Percentiles rank a stretch among this genome's conserved stretches.
These are phyloP conservation scores for Hybognathus amarus DNA, from an alignment of 2,797 vertebrate species.

Conservation along the genomic window DNA sequence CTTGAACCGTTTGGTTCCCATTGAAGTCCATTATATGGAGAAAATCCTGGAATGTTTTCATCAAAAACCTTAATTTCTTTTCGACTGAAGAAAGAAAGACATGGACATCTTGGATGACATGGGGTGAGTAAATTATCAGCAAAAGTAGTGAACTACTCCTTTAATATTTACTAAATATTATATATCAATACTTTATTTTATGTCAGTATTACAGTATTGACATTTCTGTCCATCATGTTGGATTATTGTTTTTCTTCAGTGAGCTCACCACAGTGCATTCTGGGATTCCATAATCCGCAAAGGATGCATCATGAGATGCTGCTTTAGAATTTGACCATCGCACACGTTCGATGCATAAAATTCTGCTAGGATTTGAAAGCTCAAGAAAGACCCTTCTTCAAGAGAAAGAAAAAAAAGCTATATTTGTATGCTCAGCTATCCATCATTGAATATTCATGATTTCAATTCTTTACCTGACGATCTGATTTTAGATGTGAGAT, in stretches of 20 bases:
- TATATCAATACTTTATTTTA: not conserved
- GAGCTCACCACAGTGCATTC: not conserved
- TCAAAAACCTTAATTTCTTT: no score
- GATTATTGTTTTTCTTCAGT: not conserved
- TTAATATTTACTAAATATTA: not conserved
- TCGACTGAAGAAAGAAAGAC: no score
- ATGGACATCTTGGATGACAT: no score
- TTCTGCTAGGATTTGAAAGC: not conserved
- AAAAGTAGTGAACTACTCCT: no score
- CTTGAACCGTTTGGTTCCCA: no score
- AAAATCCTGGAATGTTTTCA: no score
- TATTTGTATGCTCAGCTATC: constrained; percentile 3
- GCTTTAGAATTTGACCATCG: not conserved
- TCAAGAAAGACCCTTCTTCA: not conserved
- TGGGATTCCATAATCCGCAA: not conserved
- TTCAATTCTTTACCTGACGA: not conserved
- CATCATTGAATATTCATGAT: not conserved
- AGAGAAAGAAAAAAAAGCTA: no score
- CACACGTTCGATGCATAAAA: not conserved
- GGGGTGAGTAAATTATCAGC: no score
- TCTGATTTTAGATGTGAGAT: not conserved
- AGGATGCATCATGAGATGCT: not conserved
- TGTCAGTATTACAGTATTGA: not conserved
- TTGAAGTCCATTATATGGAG: no score
- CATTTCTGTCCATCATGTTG: not conserved